Base-by-base conservation (phyloP, 2,113 vertebrate genomes). In the Limanda limanda region DNA sequence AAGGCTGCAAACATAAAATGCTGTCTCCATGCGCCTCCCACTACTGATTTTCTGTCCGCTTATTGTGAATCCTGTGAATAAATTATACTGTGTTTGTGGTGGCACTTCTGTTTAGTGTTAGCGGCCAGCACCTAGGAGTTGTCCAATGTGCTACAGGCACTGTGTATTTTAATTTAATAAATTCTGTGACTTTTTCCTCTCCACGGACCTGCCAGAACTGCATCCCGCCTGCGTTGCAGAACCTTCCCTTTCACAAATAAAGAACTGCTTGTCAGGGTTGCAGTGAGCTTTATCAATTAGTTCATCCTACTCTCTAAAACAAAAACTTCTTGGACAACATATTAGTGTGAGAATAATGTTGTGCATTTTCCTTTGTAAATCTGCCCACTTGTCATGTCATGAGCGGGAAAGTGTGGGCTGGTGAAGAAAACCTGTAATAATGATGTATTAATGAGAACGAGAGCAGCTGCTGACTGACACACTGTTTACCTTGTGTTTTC, bases 391-490 rank as follows among this genome's bases (percentile, higher is more conserved):
- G 5, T 31, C 2, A 13, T n/a, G 55, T 20, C 65, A 37, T 54
- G 24, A 31, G 24, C 42, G 58, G 21, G 1, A 1, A n/a, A 24
- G 24, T 17, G 31, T 59, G 24, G 55, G 42, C 7, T n/a, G 35
- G 5, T 27, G 59, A 62, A 67, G 55, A 55, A 55, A 67, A 71
- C 55, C 17, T 68, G 27, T 51, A 63, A 68, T 68, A 78, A 58
- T 59, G 35, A 62, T 63, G 21, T 48, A 47, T 54, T 59, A 56
- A 77, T 56, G 52, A 65, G 4, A 63, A 52, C n/a, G 0, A 59
- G 68, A 79, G 63, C 5, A n/a, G 45, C 45, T 58, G 54, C 69
- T 77, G 54, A 77, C 68, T 80, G 82, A 84, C 71, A 66, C 40
- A 18, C 42, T 72, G 72, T 80, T 80, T 80, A 65, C 58, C 63